A percentile compares a stretch with the other conserved stretches of the same genome.
phyloP scores from a whole-genome alignment of 2,888 invertebrate genomes.

The Actias luna region DNA sequence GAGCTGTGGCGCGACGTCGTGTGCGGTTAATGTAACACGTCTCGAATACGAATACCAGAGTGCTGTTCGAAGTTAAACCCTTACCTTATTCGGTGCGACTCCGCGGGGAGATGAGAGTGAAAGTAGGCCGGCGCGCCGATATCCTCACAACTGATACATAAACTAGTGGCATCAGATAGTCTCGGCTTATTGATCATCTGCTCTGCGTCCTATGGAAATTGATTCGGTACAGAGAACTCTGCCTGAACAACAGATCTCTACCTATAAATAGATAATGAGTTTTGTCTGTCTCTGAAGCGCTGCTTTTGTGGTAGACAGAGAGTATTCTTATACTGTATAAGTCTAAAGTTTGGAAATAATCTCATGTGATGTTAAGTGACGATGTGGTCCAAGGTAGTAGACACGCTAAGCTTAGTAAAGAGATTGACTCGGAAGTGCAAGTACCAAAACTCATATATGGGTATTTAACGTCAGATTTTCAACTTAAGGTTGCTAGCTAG shows the following conservation, averaged over 20 bases:
- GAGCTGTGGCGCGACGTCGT: background rate
- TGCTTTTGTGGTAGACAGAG: background rate
- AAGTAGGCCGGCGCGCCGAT: background rate
- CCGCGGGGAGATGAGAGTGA: background rate
- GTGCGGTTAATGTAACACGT: background rate
- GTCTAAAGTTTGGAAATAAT: too few relatives aligned
- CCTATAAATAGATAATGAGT: background rate
- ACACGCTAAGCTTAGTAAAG: too few relatives aligned
- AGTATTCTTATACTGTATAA: too few relatives aligned
- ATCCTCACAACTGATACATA: background rate
- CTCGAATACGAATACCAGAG: background rate
- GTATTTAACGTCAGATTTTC: too few relatives aligned
- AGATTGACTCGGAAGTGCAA: too few relatives aligned
- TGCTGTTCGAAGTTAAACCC: constrained; percentile 4
- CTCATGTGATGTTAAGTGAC: too few relatives aligned
- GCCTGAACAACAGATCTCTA: background rate
- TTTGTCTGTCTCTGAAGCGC: background rate
- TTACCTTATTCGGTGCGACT: background rate
- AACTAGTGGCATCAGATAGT: background rate
- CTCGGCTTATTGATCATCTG: background rate
- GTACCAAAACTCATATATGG: too few relatives aligned
- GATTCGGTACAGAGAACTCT: background rate
- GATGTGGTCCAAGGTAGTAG: too few relatives aligned
- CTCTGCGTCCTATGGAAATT: background rate
- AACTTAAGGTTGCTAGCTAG: too few relatives aligned